These are phyloP conservation scores for Paraescarpia echinospica DNA, from an alignment of 1,140 invertebrate species.

Conservation along the genomic window DNA sequence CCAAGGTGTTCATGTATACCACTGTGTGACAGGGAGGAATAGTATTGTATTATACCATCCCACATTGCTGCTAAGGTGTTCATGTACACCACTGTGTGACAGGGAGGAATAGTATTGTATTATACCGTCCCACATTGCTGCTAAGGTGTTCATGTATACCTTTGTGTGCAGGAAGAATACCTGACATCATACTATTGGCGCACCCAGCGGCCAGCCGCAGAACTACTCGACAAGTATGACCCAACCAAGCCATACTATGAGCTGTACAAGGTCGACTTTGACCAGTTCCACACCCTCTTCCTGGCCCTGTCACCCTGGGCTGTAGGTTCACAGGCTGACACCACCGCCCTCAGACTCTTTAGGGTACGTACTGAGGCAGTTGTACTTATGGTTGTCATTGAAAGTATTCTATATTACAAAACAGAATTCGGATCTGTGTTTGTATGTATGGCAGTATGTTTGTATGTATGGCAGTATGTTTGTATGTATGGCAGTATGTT, in stretches of 20 bases:
- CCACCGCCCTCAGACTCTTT: slow-evolving; percentile 80
- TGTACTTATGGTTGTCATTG: background rate
- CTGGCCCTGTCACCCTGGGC: slow-evolving; percentile 85
- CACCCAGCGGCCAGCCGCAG: slow-evolving; percentile 48
- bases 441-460: too few relatives aligned
- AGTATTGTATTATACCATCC: too few relatives aligned
- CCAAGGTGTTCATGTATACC: too few relatives aligned
- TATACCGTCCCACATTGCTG: too few relatives aligned
- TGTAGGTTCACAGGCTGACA: slow-evolving; percentile 73
- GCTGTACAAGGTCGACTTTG: slow-evolving; percentile 85
- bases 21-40: too few relatives aligned
- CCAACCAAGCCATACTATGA: slow-evolving; percentile 72
- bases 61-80: too few relatives aligned
- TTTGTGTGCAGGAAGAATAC: slow-evolving; percentile 65
- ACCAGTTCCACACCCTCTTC: slow-evolving; percentile 85
- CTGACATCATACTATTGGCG: slow-evolving; percentile 63
- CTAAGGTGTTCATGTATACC: background rate
- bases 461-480: too few relatives aligned
- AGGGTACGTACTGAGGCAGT: slow-evolving; percentile 64
- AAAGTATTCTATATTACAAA: too few relatives aligned
- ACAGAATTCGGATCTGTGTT: too few relatives aligned
- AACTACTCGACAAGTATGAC: slow-evolving; percentile 58
- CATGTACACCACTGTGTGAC: too few relatives aligned
- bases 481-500: too few relatives aligned
- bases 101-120: too few relatives aligned